A percentile compares a stretch with the other conserved stretches of the same genome.
Conservation (phyloP, 1,140 invertebrate genomes). For the Leptinotarsa defecta region DNA sequence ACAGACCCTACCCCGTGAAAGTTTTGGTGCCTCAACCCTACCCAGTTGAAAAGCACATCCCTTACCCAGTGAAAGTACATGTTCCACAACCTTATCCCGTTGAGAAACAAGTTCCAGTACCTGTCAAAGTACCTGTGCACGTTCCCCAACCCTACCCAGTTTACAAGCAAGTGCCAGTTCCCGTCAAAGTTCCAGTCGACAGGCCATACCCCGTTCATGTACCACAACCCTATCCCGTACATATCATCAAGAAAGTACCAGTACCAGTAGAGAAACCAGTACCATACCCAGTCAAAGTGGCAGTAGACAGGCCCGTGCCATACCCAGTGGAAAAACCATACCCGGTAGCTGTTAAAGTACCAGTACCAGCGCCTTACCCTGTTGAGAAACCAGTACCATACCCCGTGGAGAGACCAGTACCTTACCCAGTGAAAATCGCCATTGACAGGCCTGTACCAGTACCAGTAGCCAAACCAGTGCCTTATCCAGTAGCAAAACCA, state of each 20-base stretch:
- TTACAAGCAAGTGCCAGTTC: constrained; percentile 54
- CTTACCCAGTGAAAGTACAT: constrained; percentile 36
- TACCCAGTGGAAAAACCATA: constrained; percentile 36
- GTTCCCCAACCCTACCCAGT: constrained; percentile 42
- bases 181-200: constrained; percentile 59
- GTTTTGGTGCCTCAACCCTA: constrained; percentile 70
- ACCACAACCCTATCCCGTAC: constrained; percentile 56
- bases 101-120: constrained; percentile 37
- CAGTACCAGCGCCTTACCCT: constrained; percentile 30
- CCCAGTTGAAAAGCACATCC: constrained; percentile 48
- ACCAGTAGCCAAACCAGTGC: constrained; percentile 58
- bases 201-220: constrained; percentile 68
- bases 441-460: constrained; percentile 38
- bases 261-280: constrained; percentile 68
- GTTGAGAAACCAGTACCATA: constrained; percentile 36
- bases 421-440: constrained; percentile 28
- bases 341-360: constrained; percentile 59
- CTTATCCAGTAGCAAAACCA: constrained; percentile 64
- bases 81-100: constrained; percentile 41
- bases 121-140: constrained; percentile 36
- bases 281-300: constrained; percentile 57
- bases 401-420: constrained; percentile 35
- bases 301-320: constrained; percentile 36
- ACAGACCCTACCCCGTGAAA: constrained; percentile 45
- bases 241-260: constrained; percentile 52